Conservation (phyloP, 2,888 invertebrate genomes). For the Griposia aprilina region DNA sequence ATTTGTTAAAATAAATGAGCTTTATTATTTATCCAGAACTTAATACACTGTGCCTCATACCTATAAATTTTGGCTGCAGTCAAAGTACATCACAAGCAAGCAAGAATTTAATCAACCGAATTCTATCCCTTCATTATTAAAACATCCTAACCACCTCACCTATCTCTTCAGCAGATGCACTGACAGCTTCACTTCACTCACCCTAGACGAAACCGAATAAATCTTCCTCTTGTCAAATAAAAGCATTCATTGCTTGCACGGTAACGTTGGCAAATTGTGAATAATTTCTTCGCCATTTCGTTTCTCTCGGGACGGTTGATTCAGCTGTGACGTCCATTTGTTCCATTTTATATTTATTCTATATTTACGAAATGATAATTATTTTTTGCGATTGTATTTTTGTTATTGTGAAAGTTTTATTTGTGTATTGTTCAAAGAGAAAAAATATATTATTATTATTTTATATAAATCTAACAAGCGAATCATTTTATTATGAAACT, state of each 20-base stretch:
- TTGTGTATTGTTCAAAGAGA: background rate
- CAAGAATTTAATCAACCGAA: constrained; percentile 36
- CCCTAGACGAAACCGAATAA: constrained; percentile 51
- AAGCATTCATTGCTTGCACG: constrained; percentile 46
- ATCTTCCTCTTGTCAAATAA: constrained; percentile 59
- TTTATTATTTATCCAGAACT: too few relatives aligned
- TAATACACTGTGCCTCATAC: too few relatives aligned
- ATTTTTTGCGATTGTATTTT: constrained; percentile 32
- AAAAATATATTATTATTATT: background rate
- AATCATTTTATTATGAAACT: too few relatives aligned
- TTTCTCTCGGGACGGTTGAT: constrained; percentile 47
- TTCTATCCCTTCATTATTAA: constrained; percentile 16
- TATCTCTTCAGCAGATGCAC: constrained; percentile 6
- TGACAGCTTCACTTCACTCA: constrained; percentile 13
- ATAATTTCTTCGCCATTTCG: constrained; percentile 54
- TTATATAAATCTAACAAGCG: too few relatives aligned
- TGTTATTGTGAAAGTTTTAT: background rate
- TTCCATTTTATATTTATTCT: constrained; percentile 43
- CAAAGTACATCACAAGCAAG: background rate
- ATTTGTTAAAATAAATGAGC: background rate
- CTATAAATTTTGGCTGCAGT: background rate
- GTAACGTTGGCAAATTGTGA: constrained; percentile 59
- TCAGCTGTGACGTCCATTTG: constrained; percentile 49
- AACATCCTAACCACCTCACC: background rate
- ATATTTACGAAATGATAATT: constrained; percentile 47